A percentile compares a stretch with the other conserved stretches of the same genome.
These are phyloP conservation scores for Petrocephalus sullivani DNA, from an alignment of 2,797 vertebrate species.

Conservation along the genomic window DNA sequence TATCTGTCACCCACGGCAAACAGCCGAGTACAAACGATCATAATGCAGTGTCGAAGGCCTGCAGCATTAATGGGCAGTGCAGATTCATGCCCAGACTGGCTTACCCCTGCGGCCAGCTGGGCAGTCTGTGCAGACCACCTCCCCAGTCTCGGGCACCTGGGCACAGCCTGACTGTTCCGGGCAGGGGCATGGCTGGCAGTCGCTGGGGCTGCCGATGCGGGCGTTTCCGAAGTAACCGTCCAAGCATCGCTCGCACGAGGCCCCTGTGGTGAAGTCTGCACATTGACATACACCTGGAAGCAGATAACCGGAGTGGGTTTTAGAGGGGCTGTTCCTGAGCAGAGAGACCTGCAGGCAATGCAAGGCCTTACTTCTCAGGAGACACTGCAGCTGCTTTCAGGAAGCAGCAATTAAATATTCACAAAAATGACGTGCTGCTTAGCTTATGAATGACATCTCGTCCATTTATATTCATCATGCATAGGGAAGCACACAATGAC, in stretches of 20 bases:
- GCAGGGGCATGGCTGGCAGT: slow-evolving; percentile 83
- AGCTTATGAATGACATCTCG: not conserved
- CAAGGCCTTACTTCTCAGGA: not conserved
- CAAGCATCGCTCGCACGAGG: slow-evolving; percentile 75
- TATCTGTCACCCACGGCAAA: not conserved
- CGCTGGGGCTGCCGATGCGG: slow-evolving; percentile 58
- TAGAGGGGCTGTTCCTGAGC: not conserved
- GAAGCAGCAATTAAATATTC: not conserved
- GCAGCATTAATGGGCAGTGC: not conserved
- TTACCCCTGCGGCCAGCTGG: slow-evolving; percentile 78
- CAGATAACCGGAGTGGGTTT: slow-evolving; percentile 20
- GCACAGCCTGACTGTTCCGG: slow-evolving; percentile 69
- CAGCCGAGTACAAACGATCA: not conserved
- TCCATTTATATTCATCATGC: not conserved
- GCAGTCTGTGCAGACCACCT: slow-evolving; percentile 85
- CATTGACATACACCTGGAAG: slow-evolving; percentile 77
- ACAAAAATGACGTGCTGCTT: not conserved
- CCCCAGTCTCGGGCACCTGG: slow-evolving; percentile 54
- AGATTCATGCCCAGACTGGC: slow-evolving; percentile 4
- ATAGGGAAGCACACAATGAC: not conserved
- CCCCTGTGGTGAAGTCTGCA: slow-evolving; percentile 72
- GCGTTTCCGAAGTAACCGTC: slow-evolving; percentile 81
- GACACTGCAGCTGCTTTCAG: not conserved
- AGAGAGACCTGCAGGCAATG: not conserved
- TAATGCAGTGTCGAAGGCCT: not conserved